Percentiles rank a stretch among this genome's conserved stretches.
These are phyloP conservation scores for Smittia aterrima DNA, from an alignment of 2,888 invertebrate species.

Conservation along the genomic window DNA sequence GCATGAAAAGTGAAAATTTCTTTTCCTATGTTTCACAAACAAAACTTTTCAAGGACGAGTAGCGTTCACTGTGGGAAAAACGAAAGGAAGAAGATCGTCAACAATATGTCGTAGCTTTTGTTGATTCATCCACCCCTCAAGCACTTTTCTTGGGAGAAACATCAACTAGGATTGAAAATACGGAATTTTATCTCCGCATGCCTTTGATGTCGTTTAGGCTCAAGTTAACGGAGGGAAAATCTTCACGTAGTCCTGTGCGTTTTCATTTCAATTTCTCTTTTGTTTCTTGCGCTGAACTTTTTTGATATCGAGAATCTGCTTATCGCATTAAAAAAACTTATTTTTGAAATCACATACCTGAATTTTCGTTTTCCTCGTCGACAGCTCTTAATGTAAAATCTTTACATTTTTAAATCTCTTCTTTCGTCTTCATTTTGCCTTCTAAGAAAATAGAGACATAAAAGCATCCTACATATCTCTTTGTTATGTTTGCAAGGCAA, in stretches of 20 bases:
- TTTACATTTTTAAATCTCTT: not conserved
- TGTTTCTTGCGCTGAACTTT: not conserved
- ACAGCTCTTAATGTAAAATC: not conserved
- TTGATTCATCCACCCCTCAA: not conserved
- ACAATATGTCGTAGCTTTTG: not conserved
- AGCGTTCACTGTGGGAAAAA: not conserved
- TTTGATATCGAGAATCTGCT: not conserved
- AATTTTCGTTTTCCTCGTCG: not conserved
- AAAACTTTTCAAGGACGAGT: constrained; percentile 1
- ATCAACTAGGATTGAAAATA: no score
- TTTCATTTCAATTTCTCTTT: not conserved
- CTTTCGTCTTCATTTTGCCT: not conserved
- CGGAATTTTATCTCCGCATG: no score
- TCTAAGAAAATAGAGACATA: not conserved
- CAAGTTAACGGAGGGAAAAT: no score
- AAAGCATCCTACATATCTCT: no score
- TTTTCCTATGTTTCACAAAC: constrained; percentile 5
- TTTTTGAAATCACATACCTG: not conserved
- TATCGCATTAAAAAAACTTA: not conserved
- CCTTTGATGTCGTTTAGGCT: no score
- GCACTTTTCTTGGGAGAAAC: not conserved
- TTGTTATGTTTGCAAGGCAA: no score
- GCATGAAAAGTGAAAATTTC: constrained; percentile 4
- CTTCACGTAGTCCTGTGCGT: not conserved
- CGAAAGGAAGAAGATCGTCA: not conserved